These are phyloP conservation scores for Smithornis capensis DNA, from an alignment of 2,113 vertebrate genomes.

Conservation along the genomic window DNA sequence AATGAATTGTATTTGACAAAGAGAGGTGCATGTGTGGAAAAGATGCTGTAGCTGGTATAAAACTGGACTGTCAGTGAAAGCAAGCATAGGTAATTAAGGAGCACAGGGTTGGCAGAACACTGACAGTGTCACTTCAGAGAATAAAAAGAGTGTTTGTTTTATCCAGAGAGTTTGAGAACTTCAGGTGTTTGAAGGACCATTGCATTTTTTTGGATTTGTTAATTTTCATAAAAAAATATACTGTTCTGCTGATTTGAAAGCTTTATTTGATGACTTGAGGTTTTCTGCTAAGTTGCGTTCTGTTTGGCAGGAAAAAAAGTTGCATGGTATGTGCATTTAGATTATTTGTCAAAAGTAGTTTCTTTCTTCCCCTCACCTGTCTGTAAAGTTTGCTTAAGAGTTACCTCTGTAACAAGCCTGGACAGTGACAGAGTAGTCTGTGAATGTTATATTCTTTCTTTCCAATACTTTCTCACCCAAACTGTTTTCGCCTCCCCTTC, in stretches of 20 bases:
- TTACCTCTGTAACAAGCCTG: not conserved
- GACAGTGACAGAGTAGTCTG: not conserved
- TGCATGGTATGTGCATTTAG: not conserved
- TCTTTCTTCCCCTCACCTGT: not conserved
- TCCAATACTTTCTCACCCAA: not conserved
- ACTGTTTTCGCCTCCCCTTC: not conserved
- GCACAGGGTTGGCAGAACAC: not conserved
- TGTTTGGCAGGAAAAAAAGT: not conserved
- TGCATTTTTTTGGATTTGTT: not conserved
- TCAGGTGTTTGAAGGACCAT: not conserved
- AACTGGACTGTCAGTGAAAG: not conserved
- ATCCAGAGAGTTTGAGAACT: not conserved
- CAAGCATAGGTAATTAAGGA: not conserved
- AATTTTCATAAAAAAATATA: not conserved
- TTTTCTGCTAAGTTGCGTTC: not conserved
- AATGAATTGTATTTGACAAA: not conserved
- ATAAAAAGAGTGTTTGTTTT: not conserved
- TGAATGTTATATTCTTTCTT: not conserved
- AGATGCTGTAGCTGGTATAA: not conserved
- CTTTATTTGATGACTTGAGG: not conserved
- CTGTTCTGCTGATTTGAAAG: not conserved
- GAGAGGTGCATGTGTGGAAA: not conserved
- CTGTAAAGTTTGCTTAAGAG: not conserved
- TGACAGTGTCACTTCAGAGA: not conserved
- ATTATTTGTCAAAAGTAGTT: constrained; percentile 16